These are phyloP conservation scores for Phoxinus dragarum DNA, from an alignment of 2,797 vertebrate genomes.

Conservation along the genomic window DNA sequence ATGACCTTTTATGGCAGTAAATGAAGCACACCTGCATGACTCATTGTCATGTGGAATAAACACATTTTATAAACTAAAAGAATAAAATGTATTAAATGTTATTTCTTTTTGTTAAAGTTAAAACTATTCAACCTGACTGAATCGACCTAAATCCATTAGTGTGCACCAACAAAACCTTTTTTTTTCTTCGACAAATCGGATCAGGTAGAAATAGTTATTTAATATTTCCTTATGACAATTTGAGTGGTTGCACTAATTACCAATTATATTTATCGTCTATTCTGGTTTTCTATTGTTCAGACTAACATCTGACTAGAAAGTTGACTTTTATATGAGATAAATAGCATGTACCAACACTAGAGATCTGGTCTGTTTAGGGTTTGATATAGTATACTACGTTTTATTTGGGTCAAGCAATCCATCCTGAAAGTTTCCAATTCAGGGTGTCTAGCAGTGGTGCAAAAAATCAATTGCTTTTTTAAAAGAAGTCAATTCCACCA, in stretches of 20 bases:
- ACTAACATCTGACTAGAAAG: not conserved
- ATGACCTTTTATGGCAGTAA: not conserved
- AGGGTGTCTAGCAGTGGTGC: not conserved
- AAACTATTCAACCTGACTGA: not conserved
- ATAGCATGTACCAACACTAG: not conserved
- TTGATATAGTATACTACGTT: conserved; percentile 25
- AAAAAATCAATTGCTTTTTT: conserved; percentile 57
- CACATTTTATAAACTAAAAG: not conserved
- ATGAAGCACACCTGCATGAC: not conserved
- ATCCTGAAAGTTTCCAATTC: conserved; percentile 26
- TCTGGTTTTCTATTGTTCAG: not conserved
- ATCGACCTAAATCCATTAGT: not conserved
- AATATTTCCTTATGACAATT: not conserved
- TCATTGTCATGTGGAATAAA: conserved; percentile 7
- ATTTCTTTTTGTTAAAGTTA: not conserved
- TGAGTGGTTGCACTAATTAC: not conserved
- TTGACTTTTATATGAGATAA: not conserved
- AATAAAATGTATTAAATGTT: not conserved
- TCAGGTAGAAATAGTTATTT: not conserved
- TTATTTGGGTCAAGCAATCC: conserved; percentile 40
- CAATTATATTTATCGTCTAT: not conserved
- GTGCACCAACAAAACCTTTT: not conserved
- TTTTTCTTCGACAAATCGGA: not conserved
- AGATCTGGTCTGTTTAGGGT: conserved; percentile 8
- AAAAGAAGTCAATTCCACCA: conserved; percentile 54